Conservation (phyloP, 2,888 invertebrate genomes). For the Clitarchus hookeri region DNA sequence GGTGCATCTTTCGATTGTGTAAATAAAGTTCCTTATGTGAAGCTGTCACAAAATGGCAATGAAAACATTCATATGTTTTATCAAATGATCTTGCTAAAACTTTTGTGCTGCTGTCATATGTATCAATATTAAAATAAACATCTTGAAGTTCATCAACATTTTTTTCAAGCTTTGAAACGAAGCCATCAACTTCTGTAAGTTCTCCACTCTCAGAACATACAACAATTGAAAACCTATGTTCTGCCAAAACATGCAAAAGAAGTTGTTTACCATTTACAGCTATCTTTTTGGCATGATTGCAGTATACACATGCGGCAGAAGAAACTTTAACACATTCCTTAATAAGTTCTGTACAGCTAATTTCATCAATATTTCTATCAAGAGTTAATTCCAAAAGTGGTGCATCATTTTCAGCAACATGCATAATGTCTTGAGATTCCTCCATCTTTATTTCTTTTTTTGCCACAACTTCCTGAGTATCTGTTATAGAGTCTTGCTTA, state of each 20-base stretch:
- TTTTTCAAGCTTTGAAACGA: slow-evolving; percentile 67
- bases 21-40: slow-evolving; percentile 84
- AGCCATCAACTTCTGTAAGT: slow-evolving; percentile 56
- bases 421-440: slow-evolving; percentile 39
- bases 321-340: slow-evolving; percentile 75
- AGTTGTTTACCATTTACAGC: slow-evolving; percentile 83
- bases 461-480: slow-evolving; percentile 40
- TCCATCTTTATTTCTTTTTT: slow-evolving; percentile 31
- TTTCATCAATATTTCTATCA: slow-evolving; percentile 75
- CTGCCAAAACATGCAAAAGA: slow-evolving; percentile 75
- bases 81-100: slow-evolving; percentile 63
- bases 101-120: slow-evolving; percentile 67
- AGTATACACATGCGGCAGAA: slow-evolving; percentile 75
- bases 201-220: slow-evolving; percentile 52
- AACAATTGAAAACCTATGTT: slow-evolving; percentile 79
- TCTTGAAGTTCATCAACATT: slow-evolving; percentile 65
- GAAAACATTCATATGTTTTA: slow-evolving; percentile 82
- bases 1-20: slow-evolving; percentile 86
- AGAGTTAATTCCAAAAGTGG: slow-evolving; percentile 72
- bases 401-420: slow-evolving; percentile 65
- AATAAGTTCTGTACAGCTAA: slow-evolving; percentile 71
- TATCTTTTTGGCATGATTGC: slow-evolving; percentile 83
- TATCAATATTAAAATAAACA: slow-evolving; percentile 73
- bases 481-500: slow-evolving; percentile 46
- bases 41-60: slow-evolving; percentile 76